Conservation (phyloP, 2,888 invertebrate species). For the Andrena flavipes region DNA sequence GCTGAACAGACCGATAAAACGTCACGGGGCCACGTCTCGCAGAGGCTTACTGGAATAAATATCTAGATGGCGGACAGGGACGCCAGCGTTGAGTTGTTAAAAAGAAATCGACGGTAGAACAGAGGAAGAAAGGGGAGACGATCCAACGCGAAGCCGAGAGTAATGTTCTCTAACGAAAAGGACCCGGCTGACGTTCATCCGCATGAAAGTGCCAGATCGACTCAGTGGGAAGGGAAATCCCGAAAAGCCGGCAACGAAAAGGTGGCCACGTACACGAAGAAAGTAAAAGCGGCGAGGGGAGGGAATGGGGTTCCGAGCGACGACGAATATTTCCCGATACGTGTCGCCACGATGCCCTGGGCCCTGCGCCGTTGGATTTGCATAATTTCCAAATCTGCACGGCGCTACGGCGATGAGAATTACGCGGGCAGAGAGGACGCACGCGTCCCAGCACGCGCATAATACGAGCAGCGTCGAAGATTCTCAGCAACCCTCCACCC, state of each 20-base stretch:
- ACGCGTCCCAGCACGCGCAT: conserved; percentile 20
- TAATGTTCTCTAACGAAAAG: conserved; percentile 43
- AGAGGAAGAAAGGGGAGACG: neutral
- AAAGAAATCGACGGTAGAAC: conserved; percentile 5
- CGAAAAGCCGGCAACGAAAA: conserved; percentile 17
- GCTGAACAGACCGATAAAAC: neutral
- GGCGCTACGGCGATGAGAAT: conserved; percentile 69
- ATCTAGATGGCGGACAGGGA: neutral
- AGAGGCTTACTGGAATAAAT: conserved; percentile 10
- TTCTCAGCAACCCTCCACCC: neutral
- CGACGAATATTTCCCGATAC: conserved; percentile 66
- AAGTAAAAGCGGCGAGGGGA: neutral
- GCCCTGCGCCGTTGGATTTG: conserved; percentile 74
- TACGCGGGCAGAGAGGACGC: conserved; percentile 51
- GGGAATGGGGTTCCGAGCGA: conserved; percentile 4
- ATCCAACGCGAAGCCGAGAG: conserved; percentile 28
- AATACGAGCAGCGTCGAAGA: conserved; percentile 3
- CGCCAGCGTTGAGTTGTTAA: conserved; percentile 6
- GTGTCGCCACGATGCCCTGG: conserved; percentile 18
- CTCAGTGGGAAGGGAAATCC: conserved; percentile 26
- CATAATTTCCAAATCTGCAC: conserved; percentile 81
- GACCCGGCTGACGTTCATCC: conserved; percentile 38
- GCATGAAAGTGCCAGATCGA: conserved; percentile 35
- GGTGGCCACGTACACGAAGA: conserved; percentile 13
- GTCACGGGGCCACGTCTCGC: neutral